Conservation (phyloP, 2,797 vertebrate genomes). For the Acanthurus leucopareius region DNA sequence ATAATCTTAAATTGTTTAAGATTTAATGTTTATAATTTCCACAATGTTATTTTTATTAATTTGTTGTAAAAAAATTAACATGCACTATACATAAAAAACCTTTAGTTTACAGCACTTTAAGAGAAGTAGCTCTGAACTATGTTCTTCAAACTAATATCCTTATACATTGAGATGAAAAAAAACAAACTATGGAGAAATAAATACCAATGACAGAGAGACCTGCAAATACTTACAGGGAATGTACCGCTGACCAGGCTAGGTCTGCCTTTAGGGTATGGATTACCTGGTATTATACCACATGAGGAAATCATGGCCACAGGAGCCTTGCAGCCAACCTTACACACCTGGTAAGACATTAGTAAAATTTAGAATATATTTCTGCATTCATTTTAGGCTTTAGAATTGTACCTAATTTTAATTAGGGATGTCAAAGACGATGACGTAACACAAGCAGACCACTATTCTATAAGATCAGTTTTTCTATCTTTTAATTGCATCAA, state of each 20-base stretch:
- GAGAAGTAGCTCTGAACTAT: not conserved
- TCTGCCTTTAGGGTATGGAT: constrained; percentile 98
- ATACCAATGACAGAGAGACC: not conserved
- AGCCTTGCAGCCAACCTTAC: constrained; percentile 97
- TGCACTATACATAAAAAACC: too few relatives aligned
- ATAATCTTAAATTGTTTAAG: too few relatives aligned
- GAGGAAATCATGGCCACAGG: constrained; percentile 99
- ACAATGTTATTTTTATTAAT: too few relatives aligned
- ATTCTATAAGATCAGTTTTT: not conserved
- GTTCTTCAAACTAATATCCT: not conserved
- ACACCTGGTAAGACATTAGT: constrained; percentile 86
- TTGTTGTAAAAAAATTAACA: too few relatives aligned
- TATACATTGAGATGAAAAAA: not conserved
- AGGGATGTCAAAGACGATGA: not conserved
- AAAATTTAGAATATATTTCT: not conserved
- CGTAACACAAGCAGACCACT: not conserved
- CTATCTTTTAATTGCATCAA: not conserved
- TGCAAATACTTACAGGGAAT: constrained; percentile 91
- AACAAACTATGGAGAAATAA: not conserved
- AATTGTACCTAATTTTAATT: too few relatives aligned
- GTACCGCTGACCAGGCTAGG: constrained; percentile 95
- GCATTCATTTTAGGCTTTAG: not conserved
- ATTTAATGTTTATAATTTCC: too few relatives aligned
- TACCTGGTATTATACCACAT: constrained; percentile 98
- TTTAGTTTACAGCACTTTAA: too few relatives aligned